These are phyloP conservation scores for Smittia sp. DNA, from an alignment of 2,888 invertebrate genomes.

Conservation along the genomic window DNA sequence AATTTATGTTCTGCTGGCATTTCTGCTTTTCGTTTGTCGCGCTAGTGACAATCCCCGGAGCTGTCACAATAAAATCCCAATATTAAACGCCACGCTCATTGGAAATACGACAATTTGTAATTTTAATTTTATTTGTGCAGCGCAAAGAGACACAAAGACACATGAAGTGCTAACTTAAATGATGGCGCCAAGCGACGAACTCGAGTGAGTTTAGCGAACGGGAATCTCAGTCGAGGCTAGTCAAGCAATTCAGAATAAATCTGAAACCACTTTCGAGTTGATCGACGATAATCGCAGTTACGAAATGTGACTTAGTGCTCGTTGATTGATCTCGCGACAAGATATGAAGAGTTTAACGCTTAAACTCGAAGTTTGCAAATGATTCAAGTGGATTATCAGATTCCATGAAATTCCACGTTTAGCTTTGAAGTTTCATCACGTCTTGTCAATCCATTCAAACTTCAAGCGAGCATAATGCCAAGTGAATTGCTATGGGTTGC, in stretches of 20 bases:
- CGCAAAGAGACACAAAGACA: neutral
- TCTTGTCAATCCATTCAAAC: too few relatives aligned
- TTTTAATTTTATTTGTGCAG: neutral
- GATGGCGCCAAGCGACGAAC: constrained; percentile 2
- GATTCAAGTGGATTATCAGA: too few relatives aligned
- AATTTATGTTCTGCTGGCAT: neutral
- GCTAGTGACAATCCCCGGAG: neutral
- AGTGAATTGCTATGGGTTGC: neutral
- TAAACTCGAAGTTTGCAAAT: too few relatives aligned
- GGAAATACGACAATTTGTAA: neutral
- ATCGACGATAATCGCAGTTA: too few relatives aligned
- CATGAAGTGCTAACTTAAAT: neutral
- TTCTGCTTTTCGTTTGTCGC: neutral
- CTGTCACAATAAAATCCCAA: neutral
- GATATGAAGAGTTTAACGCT: too few relatives aligned
- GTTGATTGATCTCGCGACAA: too few relatives aligned
- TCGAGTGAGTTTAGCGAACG: neutral
- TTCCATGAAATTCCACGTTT: too few relatives aligned
- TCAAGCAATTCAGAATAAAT: too few relatives aligned
- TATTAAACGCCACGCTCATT: neutral
- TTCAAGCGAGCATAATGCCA: neutral
- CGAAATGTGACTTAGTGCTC: too few relatives aligned
- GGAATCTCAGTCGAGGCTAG: too few relatives aligned
- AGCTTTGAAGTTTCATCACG: too few relatives aligned
- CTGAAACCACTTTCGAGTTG: too few relatives aligned